Evolutionary conservation across 2,797 vertebrate species (phyloP), one percentile per base, ranked within the genome.

Genomic region (Crenichthys baileyi): DNA sequence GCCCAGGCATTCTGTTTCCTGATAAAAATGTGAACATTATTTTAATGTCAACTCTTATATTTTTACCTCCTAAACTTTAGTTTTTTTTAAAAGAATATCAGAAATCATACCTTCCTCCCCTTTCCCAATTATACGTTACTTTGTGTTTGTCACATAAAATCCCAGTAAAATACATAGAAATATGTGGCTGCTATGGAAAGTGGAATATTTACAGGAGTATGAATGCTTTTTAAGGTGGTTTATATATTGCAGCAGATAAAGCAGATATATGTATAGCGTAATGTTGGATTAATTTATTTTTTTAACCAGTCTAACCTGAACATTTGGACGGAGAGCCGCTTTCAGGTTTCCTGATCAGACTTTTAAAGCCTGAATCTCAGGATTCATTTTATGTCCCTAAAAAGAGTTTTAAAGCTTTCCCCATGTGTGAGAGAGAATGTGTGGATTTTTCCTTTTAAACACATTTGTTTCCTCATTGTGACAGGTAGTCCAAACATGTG

Each of bases 401-500:
- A 60, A 60, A 12, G 56, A 60, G 12, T 4, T 29, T 61, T 31
- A 76, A 75, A 82, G 31, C 50, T 82, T 63, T 78, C 5, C 58
- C 44, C 6, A 16, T 24, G 58, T 15, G 56, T 24, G 73, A n/a
- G 51, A 67, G 20, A 0, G 80, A 53, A 68, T 55, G 67, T 70
- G 7, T 77, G 56, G 46, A 41, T 73, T 86, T 86, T 71, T 88
- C 72, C 48, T 85, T 91, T 79, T 16, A 77, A 3, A 82, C 26
- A 61, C 87, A 79, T 88, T 84, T 11, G 76, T 90, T 81, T 75
- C 78, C 79, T 89, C 88, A 91, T 91, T 83, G 89, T 93, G 77
- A 41, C 75, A 76, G 84, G 85, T 79, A 85, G 71, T 90, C 85
- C 84, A 85, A 87, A 91, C 92, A 92, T 94, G 92, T 93, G 92